phyloP scores from a whole-genome alignment of 2,888 invertebrate species.

The Dione vanillae region DNA sequence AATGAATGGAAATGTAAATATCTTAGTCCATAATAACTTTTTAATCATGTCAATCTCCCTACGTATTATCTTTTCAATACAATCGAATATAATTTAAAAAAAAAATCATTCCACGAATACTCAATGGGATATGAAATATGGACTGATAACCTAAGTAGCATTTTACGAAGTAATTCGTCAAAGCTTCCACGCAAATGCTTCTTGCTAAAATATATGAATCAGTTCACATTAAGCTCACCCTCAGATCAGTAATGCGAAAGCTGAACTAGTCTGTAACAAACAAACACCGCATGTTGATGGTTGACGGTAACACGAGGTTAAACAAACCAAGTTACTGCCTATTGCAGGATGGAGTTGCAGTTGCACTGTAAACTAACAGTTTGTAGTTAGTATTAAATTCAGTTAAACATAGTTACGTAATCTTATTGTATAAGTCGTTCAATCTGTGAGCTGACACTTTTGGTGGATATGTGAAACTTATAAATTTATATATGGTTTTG shows the following conservation, averaged over 20 bases:
- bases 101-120: too few relatives aligned
- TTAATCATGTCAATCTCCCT: too few relatives aligned
- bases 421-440: slow-evolving; percentile 13
- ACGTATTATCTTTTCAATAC: too few relatives aligned
- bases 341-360: slow-evolving; percentile 26
- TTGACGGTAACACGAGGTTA: slow-evolving; percentile 33
- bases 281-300: slow-evolving; percentile 32
- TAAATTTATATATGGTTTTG: neutral
- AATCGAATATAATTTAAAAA: too few relatives aligned
- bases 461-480: too few relatives aligned
- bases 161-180: neutral
- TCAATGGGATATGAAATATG: too few relatives aligned
- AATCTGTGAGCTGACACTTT: neutral
- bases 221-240: neutral
- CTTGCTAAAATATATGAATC: neutral
- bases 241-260: slow-evolving; percentile 19
- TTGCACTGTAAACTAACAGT: slow-evolving; percentile 25
- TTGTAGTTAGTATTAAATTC: slow-evolving; percentile 26
- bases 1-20: too few relatives aligned
- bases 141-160: too few relatives aligned
- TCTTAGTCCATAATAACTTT: too few relatives aligned
- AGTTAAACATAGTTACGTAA: slow-evolving; percentile 12
- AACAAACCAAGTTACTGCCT: slow-evolving; percentile 33
- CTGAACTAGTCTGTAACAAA: slow-evolving; percentile 28
- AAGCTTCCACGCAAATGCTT: neutral